phyloP scores from a whole-genome alignment of 2,888 invertebrate genomes.

The Onchidella celtica region DNA sequence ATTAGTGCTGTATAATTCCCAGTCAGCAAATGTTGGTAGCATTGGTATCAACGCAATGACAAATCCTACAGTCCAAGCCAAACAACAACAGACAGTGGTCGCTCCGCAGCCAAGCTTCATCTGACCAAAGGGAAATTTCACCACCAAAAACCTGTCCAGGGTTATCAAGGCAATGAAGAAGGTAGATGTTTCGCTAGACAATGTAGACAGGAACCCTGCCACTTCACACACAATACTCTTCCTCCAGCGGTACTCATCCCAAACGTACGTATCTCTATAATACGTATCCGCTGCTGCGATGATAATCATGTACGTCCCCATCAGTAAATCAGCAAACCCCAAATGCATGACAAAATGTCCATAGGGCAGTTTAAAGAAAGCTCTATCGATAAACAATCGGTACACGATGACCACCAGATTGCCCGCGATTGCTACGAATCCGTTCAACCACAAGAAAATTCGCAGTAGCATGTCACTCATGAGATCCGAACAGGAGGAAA shows the following conservation, averaged over 20 bases:
- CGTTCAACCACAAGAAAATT: constrained; percentile 58
- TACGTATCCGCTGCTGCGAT: constrained; percentile 59
- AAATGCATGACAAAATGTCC: constrained; percentile 58
- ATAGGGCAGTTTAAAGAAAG: constrained; percentile 50
- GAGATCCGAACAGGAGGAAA: constrained; percentile 35
- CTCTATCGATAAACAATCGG: constrained; percentile 58
- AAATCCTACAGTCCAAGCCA: constrained; percentile 53
- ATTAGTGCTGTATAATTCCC: constrained; percentile 40
- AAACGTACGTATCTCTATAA: constrained; percentile 60
- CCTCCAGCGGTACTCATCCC: constrained; percentile 62
- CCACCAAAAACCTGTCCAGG: constrained; percentile 84
- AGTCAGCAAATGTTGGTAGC: constrained; percentile 53
- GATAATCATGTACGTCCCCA: constrained; percentile 62
- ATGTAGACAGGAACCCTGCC: constrained; percentile 60
- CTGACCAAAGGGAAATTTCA: constrained; percentile 83
- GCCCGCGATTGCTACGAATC: constrained; percentile 55
- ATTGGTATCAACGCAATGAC: constrained; percentile 72
- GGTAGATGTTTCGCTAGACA: constrained; percentile 84
- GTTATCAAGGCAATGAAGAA: constrained; percentile 84
- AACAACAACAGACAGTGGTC: background rate
- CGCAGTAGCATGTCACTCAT: constrained; percentile 49
- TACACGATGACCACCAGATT: constrained; percentile 56
- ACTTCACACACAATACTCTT: constrained; percentile 58
- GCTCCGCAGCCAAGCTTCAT: constrained; percentile 3
- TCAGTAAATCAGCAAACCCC: constrained; percentile 59